These are phyloP conservation scores for Lithobates pipiens DNA, from an alignment of 2,797 vertebrate genomes.

Conservation along the genomic window DNA sequence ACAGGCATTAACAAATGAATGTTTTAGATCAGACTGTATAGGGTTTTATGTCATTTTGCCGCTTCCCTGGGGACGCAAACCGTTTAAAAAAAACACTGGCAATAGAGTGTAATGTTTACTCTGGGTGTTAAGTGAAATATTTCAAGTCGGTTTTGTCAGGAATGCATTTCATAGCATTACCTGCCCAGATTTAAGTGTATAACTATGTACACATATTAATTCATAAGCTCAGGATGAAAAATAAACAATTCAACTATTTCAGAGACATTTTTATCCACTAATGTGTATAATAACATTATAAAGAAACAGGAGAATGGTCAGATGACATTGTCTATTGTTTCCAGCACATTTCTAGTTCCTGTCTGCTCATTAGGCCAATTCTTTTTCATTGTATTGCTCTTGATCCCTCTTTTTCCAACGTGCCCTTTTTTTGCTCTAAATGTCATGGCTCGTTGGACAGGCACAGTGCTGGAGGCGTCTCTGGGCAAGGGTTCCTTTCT, in stretches of 20 bases:
- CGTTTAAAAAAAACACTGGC: too few species aligned
- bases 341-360: constrained; percentile 28
- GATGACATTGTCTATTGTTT: constrained; percentile 16
- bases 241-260: background rate
- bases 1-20: too few species aligned
- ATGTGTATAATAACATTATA: constrained; percentile 11
- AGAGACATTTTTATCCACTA: background rate
- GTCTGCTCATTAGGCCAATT: constrained; percentile 42
- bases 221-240: background rate
- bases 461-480: constrained; percentile 33
- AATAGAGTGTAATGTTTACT: background rate
- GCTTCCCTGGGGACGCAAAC: too few species aligned
- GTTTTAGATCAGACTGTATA: too few species aligned
- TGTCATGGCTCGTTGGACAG: constrained; percentile 50
- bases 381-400: constrained; percentile 32
- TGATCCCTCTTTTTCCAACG: background rate
- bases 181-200: background rate
- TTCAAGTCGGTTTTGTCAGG: too few species aligned
- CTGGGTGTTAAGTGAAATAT: background rate
- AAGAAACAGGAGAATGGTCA: constrained; percentile 16
- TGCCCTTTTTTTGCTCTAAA: constrained; percentile 36
- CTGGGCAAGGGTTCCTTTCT: constrained; percentile 35
- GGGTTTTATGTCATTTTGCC: too few species aligned
- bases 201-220: background rate
- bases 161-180: background rate